Evolutionary conservation across 2,888 invertebrate genomes (phyloP).

Genomic region (Toxonevra muliebris): DNA sequence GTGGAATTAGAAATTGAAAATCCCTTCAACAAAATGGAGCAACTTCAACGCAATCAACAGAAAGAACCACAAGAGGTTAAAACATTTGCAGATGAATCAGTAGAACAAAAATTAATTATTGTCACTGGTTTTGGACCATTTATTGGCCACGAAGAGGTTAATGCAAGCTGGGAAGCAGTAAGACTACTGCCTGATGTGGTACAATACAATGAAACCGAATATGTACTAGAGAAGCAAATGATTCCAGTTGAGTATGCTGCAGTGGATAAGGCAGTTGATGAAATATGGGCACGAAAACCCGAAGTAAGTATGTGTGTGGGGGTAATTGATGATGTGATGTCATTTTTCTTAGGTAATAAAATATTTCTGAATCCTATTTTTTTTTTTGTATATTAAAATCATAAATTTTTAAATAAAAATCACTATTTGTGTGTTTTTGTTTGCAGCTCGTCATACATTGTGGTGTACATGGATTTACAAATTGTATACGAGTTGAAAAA

Average conservation of each 20-base stretch:
- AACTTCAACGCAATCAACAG: conserved; percentile 11
- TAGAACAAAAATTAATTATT: conserved; percentile 56
- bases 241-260: conserved; percentile 74
- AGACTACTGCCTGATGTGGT: conserved; percentile 67
- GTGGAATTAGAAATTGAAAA: too few relatives aligned
- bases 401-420: neutral
- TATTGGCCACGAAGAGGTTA: conserved; percentile 69
- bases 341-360: neutral
- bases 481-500: conserved; percentile 59
- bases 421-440: neutral
- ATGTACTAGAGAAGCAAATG: conserved; percentile 68
- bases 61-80: too few relatives aligned
- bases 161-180: conserved; percentile 84
- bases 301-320: conserved; percentile 64
- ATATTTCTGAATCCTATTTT: neutral
- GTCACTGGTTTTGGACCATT: conserved; percentile 85
- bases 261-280: conserved; percentile 69
- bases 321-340: neutral
- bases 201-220: conserved; percentile 58
- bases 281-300: conserved; percentile 74
- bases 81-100: conserved; percentile 5
- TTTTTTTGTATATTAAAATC: neutral
- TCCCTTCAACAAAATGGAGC: conserved; percentile 17
- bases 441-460: conserved; percentile 62
- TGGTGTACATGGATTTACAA: conserved; percentile 59